Percentiles rank a stretch among this genome's conserved stretches.
phyloP scores from a whole-genome alignment of 1,140 invertebrate genomes.

The Drosophila guanche region DNA sequence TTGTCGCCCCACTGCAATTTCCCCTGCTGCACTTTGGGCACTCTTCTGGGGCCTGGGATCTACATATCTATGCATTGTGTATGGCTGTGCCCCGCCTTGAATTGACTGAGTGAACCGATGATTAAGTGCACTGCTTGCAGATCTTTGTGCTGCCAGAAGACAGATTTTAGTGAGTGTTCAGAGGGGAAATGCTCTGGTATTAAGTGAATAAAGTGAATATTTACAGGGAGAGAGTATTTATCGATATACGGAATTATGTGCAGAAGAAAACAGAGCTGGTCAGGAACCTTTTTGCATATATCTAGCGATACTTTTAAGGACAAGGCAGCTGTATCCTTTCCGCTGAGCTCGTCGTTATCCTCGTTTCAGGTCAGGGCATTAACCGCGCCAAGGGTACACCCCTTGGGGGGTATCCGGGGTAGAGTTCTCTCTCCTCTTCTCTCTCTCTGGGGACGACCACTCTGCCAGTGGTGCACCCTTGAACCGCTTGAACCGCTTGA shows the following conservation, averaged over 20 bases:
- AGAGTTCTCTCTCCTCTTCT: too few relatives aligned
- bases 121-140: conserved; percentile 53
- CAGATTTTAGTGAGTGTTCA: conserved; percentile 5
- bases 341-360: too few relatives aligned
- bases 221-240: too few relatives aligned
- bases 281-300: too few relatives aligned
- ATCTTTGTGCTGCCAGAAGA: background rate
- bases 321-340: too few relatives aligned
- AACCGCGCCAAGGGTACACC: conserved; percentile 33
- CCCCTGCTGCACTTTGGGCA: conserved; percentile 27
- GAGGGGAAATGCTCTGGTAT: background rate
- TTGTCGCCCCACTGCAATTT: conserved; percentile 65
- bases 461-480: conserved; percentile 51
- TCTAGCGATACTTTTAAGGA: too few relatives aligned
- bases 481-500: conserved; percentile 73
- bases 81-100: conserved; percentile 42
- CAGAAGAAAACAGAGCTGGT: too few relatives aligned
- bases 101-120: conserved; percentile 57
- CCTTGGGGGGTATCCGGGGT: background rate
- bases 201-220: background rate
- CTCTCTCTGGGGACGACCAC: conserved; percentile 2
- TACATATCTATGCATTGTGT: background rate
- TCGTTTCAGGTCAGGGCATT: background rate
- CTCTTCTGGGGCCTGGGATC: conserved; percentile 26
- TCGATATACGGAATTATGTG: background rate